phyloP scores from a whole-genome alignment of 2,797 vertebrate species.

The Falco columbarius region DNA sequence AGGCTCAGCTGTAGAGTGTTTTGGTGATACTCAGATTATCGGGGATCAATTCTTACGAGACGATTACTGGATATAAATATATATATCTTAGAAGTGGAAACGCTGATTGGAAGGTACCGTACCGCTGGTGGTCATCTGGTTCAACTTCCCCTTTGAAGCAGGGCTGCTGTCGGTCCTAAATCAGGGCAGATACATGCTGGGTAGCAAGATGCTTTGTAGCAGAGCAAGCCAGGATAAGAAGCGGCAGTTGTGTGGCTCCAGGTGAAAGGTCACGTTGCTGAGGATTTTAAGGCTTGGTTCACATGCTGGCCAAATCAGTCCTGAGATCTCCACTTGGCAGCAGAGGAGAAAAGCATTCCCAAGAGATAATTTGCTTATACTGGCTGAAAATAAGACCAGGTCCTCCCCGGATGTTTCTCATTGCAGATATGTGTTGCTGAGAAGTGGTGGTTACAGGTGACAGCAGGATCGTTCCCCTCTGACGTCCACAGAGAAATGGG shows the following conservation, averaged over 20 bases:
- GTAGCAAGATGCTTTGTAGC: no score
- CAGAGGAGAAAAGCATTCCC: background rate
- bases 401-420: background rate
- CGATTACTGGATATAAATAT: background rate
- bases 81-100: background rate
- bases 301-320: background rate
- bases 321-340: background rate
- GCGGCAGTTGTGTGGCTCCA: background rate
- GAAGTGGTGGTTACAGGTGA: background rate
- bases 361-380: background rate
- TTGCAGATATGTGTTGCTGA: accelerated
- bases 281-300: background rate
- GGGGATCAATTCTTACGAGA: background rate
- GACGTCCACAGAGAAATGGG: accelerated
- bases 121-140: background rate
- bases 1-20: background rate
- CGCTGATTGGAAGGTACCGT: background rate
- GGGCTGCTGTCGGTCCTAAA: background rate
- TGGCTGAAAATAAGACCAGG: background rate
- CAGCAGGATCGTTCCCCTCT: background rate
- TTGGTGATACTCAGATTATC: background rate
- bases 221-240: background rate
- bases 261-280: background rate
- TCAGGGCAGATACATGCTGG: background rate
- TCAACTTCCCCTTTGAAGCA: background rate